Evolutionary conservation across 2,113 vertebrate genomes (phyloP), one percentile per base, ranked within the genome.

Genomic region (Elanoides forficatus): DNA sequence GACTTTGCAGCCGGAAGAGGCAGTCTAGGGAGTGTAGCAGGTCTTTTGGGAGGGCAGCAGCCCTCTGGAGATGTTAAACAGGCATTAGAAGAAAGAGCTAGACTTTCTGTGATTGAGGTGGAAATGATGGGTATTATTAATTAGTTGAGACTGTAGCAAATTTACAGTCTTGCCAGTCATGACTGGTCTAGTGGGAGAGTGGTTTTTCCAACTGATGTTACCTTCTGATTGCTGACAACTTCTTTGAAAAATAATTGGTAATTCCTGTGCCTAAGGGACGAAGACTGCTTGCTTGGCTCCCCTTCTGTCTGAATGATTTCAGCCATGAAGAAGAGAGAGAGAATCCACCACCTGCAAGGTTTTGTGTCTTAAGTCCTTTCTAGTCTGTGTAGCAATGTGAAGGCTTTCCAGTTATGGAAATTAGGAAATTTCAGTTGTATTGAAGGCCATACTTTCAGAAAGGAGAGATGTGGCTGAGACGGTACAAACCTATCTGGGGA

Each of bases 401-500:
- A 86, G 15, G 10, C 30, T 84, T 83, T 83, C 10, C 29, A 36
- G 15, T 66, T 87, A 7, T 0, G 23, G 40, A 83, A 68, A 60
- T 47, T 13, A 29, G 30, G 48, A 73, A 29, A 48, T 48, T 88
- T 56, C 9, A 20, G 27, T 63, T 53, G 7, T 45, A 36, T 21
- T 60, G 52, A 56, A 81, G 18, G 12, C 52, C 6, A 0, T 78
- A 13, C 40, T 53, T 76, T 32, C 34, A 42, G 48, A 71, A 78
- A 22, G 20, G 8, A 53, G 34, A 25, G 21, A 22, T 56, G 13
- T 71, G 29, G 23, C 17, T 67, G 32, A 55, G 47, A 11, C 29
- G 7, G 6, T 56, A n/a, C 43, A 75, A 80, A n/a, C 3, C 4
- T 65, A 0, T 48, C 7, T 29, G 27, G 7, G 16, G 8, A 73